Percentiles rank a stretch among this genome's conserved stretches.
phyloP scores from a whole-genome alignment of 2,113 vertebrate genomes.

The Edolisoma coerulescens region DNA sequence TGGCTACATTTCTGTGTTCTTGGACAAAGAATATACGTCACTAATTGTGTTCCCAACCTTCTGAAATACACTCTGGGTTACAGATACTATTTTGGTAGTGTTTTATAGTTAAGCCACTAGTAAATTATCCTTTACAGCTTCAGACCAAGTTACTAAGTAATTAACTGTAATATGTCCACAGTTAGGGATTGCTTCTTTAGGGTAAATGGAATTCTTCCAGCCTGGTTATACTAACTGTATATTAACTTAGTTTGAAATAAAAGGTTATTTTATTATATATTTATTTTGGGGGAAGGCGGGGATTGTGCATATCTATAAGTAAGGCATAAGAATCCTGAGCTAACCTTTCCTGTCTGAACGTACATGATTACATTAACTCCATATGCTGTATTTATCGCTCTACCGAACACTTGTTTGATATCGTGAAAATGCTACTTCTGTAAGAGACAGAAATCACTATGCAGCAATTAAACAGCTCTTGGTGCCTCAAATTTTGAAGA shows the following conservation, averaged over 20 bases:
- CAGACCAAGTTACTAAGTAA: slow-evolving; percentile 20
- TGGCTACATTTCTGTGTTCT: background rate
- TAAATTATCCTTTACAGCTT: background rate
- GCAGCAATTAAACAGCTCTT: slow-evolving; percentile 64
- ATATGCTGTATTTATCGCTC: slow-evolving; percentile 16
- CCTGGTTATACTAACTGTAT: slow-evolving; percentile 27
- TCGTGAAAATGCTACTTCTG: slow-evolving; percentile 31
- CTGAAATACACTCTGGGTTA: background rate
- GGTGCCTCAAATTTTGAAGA: slow-evolving; percentile 53
- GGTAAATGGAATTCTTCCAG: slow-evolving; percentile 8
- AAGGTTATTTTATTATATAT: slow-evolving; percentile 57
- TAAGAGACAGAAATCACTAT: slow-evolving; percentile 55
- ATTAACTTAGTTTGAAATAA: slow-evolving; percentile 49
- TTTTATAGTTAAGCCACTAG: background rate
- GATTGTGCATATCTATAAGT: background rate
- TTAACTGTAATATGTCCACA: background rate
- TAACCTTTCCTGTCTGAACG: background rate
- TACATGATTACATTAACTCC: background rate
- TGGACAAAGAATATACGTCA: background rate
- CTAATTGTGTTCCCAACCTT: background rate
- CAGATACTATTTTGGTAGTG: slow-evolving; percentile 27
- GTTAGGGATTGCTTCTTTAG: slow-evolving; percentile 16
- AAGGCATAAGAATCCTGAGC: background rate
- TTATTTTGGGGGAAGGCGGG: slow-evolving; percentile 25
- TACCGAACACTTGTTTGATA: background rate